These are phyloP conservation scores for Cecropterus lyciades DNA, from an alignment of 1,140 invertebrate species.

Conservation along the genomic window DNA sequence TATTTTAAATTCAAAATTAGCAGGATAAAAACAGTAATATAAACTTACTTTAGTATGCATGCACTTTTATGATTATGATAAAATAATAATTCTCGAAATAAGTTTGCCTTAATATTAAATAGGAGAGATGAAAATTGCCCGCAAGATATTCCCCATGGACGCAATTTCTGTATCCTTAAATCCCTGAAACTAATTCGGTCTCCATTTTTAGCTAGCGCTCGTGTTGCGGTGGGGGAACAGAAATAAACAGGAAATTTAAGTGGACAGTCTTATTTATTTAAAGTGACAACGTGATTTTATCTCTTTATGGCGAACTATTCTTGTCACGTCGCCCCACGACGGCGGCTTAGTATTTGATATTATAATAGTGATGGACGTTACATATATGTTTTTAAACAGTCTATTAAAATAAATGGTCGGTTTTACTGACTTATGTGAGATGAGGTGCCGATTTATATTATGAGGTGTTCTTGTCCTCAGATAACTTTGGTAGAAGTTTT, in stretches of 20 bases:
- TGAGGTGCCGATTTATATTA: too few species aligned
- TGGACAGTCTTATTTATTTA: slow-evolving; percentile 71
- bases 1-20: too few species aligned
- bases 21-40: too few species aligned
- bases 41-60: too few species aligned
- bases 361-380: slow-evolving; percentile 27
- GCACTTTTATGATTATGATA: too few species aligned
- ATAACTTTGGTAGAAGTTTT: too few species aligned
- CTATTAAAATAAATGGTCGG: background rate
- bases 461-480: too few species aligned
- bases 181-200: slow-evolving; percentile 46
- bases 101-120: background rate
- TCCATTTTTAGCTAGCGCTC: slow-evolving; percentile 55
- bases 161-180: slow-evolving; percentile 36
- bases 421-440: too few species aligned
- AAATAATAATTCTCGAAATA: background rate
- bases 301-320: slow-evolving; percentile 68
- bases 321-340: slow-evolving; percentile 36
- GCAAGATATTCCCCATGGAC: slow-evolving; percentile 9
- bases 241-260: slow-evolving; percentile 78
- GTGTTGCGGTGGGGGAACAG: slow-evolving; percentile 54
- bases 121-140: slow-evolving; percentile 1
- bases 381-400: background rate
- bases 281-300: slow-evolving; percentile 69
- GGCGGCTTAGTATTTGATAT: slow-evolving; percentile 26